phyloP scores from a whole-genome alignment of 2,888 invertebrate genomes.

The Archaeoteleia sp. region DNA sequence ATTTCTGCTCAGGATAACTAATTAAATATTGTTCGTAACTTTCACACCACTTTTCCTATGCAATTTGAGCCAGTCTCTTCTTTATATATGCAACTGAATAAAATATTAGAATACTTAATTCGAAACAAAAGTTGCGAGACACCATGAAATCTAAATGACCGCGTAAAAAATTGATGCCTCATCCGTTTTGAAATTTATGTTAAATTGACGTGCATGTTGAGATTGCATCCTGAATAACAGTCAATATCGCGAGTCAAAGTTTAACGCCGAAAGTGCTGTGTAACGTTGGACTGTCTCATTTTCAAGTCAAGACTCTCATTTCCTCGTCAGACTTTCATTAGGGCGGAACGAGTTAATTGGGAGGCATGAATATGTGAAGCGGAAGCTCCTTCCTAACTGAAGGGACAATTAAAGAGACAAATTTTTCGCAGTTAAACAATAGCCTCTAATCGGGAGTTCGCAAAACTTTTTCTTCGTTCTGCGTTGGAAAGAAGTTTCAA shows the following conservation, averaged over 20 bases:
- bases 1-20: no score
- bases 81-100: no score
- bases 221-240: slow-evolving; percentile 12
- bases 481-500: no score
- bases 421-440: slow-evolving; percentile 23
- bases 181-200: no score
- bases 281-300: slow-evolving; percentile 25
- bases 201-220: slow-evolving; percentile 15
- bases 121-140: no score
- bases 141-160: no score
- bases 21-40: no score
- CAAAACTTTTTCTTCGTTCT: slow-evolving; percentile 6
- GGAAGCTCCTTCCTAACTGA: slow-evolving; percentile 7
- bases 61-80: no score
- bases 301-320: slow-evolving; percentile 37
- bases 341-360: slow-evolving; percentile 39
- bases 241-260: slow-evolving; percentile 32
- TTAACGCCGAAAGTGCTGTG: slow-evolving; percentile 20
- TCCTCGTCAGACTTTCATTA: slow-evolving; percentile 39
- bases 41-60: no score
- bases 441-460: neutral
- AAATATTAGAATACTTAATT: no score
- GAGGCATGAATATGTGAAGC: slow-evolving; percentile 36
- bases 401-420: slow-evolving; percentile 29
- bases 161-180: no score